phyloP scores from a whole-genome alignment of 2,113 vertebrate species.

The Cygnus buccinator region DNA sequence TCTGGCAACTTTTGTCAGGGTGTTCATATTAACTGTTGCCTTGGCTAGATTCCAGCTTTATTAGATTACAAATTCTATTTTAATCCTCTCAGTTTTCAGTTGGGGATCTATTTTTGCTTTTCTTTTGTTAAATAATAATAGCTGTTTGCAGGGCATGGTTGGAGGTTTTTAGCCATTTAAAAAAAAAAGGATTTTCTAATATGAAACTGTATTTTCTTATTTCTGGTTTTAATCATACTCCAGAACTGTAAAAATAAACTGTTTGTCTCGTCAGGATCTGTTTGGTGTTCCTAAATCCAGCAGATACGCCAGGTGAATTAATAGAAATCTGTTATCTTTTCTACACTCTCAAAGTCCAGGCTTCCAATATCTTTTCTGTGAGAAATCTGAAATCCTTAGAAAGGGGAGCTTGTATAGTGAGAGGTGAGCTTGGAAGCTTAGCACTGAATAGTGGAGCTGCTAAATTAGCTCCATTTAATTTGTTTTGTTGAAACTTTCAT shows the following conservation, averaged over 20 bases:
- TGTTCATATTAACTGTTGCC: neutral
- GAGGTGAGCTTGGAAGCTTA: neutral
- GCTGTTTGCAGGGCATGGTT: neutral
- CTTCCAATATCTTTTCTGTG: neutral
- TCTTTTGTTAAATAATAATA: neutral
- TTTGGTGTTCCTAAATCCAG: neutral
- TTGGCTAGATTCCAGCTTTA: neutral
- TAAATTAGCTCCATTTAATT: neutral
- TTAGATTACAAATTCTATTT: constrained; percentile 20
- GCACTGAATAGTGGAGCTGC: neutral
- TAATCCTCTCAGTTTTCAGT: neutral
- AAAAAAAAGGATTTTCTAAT: neutral
- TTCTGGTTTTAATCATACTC: neutral
- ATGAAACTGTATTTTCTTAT: neutral
- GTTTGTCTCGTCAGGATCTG: neutral
- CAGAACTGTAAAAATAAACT: neutral
- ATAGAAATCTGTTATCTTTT: neutral
- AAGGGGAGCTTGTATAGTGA: neutral
- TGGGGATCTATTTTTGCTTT: constrained; percentile 32
- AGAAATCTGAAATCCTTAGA: neutral
- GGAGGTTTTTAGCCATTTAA: neutral
- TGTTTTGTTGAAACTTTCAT: neutral
- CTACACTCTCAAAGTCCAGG: neutral
- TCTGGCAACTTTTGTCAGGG: neutral
- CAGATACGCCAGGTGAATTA: neutral